phyloP scores from a whole-genome alignment of 2,888 invertebrate species.

The Perizoma flavofasciatum region DNA sequence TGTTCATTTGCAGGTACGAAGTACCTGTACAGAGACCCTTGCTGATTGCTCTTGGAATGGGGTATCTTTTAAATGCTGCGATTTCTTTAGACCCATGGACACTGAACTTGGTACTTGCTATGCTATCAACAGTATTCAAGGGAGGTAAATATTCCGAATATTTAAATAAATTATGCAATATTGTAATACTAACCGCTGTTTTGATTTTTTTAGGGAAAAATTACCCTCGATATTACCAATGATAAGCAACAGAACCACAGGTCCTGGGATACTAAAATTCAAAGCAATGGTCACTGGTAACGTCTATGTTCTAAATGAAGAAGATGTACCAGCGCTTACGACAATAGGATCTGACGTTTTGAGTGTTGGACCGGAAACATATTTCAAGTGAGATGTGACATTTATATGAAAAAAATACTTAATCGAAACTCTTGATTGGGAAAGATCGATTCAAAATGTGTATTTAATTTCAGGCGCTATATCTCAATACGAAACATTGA shows the following conservation, averaged over 20 bases:
- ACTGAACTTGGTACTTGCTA: conserved; percentile 88
- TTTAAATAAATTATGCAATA: neutral
- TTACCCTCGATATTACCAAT: conserved; percentile 78
- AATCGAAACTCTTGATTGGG: neutral
- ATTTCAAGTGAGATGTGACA: conserved; percentile 80
- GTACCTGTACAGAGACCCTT: conserved; percentile 83
- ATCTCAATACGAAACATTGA: conserved; percentile 86
- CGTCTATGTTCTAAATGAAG: conserved; percentile 86
- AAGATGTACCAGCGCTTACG: conserved; percentile 89
- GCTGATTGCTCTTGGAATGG: conserved; percentile 86
- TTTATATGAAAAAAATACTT: neutral
- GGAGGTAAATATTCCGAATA: conserved; percentile 59
- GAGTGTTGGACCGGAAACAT: conserved; percentile 82
- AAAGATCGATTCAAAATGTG: neutral
- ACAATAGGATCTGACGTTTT: conserved; percentile 87
- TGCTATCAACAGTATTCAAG: conserved; percentile 86
- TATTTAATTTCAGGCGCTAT: conserved; percentile 67
- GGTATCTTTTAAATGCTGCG: conserved; percentile 85
- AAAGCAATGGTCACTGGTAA: conserved; percentile 77
- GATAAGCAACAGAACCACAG: conserved; percentile 86
- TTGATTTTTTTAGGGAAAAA: conserved; percentile 57
- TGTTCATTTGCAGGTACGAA: conserved; percentile 73
- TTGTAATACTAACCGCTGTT: neutral
- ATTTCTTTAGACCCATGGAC: conserved; percentile 85
- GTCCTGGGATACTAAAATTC: conserved; percentile 85